Evolutionary conservation across 2,888 invertebrate genomes (phyloP).

Genomic region (Platypus cylindrus): DNA sequence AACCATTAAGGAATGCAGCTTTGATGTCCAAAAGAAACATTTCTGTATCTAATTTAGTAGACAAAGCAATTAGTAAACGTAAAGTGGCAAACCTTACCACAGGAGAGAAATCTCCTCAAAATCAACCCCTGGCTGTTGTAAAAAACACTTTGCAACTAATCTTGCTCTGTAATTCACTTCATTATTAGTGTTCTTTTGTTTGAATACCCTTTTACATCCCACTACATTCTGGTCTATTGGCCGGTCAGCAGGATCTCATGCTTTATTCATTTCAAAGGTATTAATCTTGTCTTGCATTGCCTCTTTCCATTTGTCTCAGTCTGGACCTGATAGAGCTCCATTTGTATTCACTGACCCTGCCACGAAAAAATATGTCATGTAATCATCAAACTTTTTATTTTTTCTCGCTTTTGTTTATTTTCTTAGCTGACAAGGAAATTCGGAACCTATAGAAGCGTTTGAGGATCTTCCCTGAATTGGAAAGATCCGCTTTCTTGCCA

Average conservation of each 20-base stretch:
- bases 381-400: constrained; percentile 12
- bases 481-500: no score
- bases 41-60: constrained; percentile 1
- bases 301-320: background rate
- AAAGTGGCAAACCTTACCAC: constrained; percentile 14
- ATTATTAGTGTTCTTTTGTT: no score
- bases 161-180: constrained; percentile 15
- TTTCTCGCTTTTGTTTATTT: constrained; percentile 12
- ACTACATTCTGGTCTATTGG: no score
- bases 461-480: no score
- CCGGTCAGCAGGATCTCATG: background rate
- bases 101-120: constrained; percentile 18
- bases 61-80: constrained; percentile 7
- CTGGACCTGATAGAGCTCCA: background rate
- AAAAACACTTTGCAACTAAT: constrained; percentile 19
- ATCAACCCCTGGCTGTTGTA: constrained; percentile 16
- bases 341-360: background rate
- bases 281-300: constrained; percentile 1
- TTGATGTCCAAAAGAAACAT: constrained; percentile 9
- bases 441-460: no score
- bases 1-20: background rate
- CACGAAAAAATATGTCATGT: constrained; percentile 6
- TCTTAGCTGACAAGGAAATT: no score
- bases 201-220: no score
- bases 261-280: background rate